Conservation (phyloP, 2,113 vertebrate species). For the Acanthochromis polyacanthus region DNA sequence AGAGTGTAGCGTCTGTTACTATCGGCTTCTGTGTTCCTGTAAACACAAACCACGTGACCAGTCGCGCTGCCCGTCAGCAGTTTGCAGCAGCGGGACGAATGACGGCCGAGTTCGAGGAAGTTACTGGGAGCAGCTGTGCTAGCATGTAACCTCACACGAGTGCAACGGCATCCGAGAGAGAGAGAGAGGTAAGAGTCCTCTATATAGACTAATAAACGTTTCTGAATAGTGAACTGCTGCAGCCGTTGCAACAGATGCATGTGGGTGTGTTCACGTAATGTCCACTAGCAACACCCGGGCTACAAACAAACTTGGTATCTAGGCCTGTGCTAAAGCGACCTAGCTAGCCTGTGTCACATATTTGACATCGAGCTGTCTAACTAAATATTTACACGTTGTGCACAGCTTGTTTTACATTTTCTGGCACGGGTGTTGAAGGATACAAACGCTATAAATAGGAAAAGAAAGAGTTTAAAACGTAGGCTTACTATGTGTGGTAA, state of each 20-base stretch:
- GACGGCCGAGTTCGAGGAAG: constrained; percentile 79
- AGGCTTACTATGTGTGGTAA: neutral
- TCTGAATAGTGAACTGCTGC: neutral
- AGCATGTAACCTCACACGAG: constrained; percentile 72
- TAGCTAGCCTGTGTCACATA: constrained; percentile 47
- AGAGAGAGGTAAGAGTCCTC: constrained; percentile 38
- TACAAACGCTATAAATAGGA: fast-evolving
- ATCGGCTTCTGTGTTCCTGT: constrained; percentile 61
- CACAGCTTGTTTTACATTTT: neutral
- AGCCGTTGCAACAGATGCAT: constrained; percentile 1
- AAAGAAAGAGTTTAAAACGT: neutral
- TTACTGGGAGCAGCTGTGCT: constrained; percentile 64
- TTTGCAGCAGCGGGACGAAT: constrained; percentile 75
- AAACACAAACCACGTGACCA: constrained; percentile 80
- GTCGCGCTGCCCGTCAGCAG: constrained; percentile 40
- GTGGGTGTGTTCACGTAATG: constrained; percentile 36
- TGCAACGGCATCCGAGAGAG: constrained; percentile 18
- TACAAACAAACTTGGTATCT: constrained; percentile 72
- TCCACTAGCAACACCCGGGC: constrained; percentile 34
- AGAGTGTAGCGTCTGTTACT: too few species aligned
- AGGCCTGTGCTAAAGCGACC: constrained; percentile 67
- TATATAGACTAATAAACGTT: neutral
- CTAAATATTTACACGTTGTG: neutral
- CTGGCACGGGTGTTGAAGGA: fast-evolving
- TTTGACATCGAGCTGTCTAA: constrained; percentile 19